Conservation (phyloP, 2,113 vertebrate genomes). For the Dipodomys spectabilis region DNA sequence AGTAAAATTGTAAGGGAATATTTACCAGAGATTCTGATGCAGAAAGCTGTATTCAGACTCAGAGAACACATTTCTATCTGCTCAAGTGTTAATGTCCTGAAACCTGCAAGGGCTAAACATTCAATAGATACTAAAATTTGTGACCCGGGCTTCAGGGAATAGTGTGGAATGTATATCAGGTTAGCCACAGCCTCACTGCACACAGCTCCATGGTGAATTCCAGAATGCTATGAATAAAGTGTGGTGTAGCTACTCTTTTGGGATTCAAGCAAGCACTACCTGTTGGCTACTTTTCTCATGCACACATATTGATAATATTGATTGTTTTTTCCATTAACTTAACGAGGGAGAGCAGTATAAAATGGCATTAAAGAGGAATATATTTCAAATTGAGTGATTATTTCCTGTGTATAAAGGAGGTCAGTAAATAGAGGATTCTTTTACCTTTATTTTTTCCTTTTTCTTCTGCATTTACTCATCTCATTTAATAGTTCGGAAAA, state of each 20-base stretch:
- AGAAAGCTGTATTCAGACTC: slow-evolving; percentile 37
- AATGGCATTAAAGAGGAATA: not conserved
- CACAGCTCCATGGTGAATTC: not conserved
- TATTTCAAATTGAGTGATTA: slow-evolving; percentile 11
- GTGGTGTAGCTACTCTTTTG: not conserved
- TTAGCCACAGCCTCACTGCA: not conserved
- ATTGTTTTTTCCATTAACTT: not conserved
- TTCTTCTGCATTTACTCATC: slow-evolving; percentile 17
- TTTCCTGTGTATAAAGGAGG: not conserved
- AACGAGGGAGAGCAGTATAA: not conserved
- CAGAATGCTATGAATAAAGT: not conserved
- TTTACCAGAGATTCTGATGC: slow-evolving; percentile 25
- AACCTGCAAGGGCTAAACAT: not conserved
- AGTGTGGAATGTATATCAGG: not conserved
- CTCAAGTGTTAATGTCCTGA: not conserved
- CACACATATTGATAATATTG: not conserved
- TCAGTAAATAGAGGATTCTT: slow-evolving; percentile 21
- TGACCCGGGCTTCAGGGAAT: not conserved
- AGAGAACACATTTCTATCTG: slow-evolving; percentile 17
- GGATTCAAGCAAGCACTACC: not conserved
- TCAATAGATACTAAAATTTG: slow-evolving; percentile 1
- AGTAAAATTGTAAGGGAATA: slow-evolving; percentile 54
- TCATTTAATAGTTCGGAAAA: slow-evolving; percentile 59
- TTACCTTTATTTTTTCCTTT: not conserved
- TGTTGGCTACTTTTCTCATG: not conserved